Evolutionary conservation across 1,140 invertebrate genomes (phyloP).

Genomic region (Drosophila persimilis): DNA sequence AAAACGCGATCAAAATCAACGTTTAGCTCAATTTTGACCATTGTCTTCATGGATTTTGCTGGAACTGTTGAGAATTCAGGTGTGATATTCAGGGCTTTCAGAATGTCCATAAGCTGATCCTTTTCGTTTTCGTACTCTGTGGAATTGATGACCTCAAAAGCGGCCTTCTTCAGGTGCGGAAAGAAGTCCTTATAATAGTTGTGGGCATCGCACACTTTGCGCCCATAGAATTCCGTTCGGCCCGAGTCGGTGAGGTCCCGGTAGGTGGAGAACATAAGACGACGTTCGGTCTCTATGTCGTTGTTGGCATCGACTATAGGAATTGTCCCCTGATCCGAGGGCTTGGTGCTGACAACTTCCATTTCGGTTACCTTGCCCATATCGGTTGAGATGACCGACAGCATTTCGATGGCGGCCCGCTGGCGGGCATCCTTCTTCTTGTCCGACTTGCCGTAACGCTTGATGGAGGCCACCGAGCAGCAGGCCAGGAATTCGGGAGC

Average conservation of each 20-base stretch:
- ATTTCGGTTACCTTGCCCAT: conserved; percentile 7
- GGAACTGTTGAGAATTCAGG: conserved; percentile 15
- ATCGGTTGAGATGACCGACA: conserved; percentile 51
- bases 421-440: conserved; percentile 81
- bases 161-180: conserved; percentile 43
- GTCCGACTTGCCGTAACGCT: conserved; percentile 72
- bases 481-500: conserved; percentile 73
- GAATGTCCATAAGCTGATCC: conserved; percentile 19
- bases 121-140: conserved; percentile 12
- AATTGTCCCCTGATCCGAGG: fast-evolving
- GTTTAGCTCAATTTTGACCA: conserved; percentile 56
- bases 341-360: conserved; percentile 42
- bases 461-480: conserved; percentile 70
- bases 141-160: conserved; percentile 32
- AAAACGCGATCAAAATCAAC: conserved; percentile 65
- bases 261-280: conserved; percentile 70
- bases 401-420: conserved; percentile 71
- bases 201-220: conserved; percentile 65
- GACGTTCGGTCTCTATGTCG: conserved; percentile 54
- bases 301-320: conserved; percentile 10
- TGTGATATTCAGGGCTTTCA: conserved; percentile 53
- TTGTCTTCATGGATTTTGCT: conserved; percentile 9
- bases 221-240: conserved; percentile 17
- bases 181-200: conserved; percentile 74
- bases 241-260: conserved; percentile 65